Percentiles rank a stretch among this genome's conserved stretches.
Conservation (phyloP, 2,888 invertebrate species). For the Zhuqinia jingwanae region DNA sequence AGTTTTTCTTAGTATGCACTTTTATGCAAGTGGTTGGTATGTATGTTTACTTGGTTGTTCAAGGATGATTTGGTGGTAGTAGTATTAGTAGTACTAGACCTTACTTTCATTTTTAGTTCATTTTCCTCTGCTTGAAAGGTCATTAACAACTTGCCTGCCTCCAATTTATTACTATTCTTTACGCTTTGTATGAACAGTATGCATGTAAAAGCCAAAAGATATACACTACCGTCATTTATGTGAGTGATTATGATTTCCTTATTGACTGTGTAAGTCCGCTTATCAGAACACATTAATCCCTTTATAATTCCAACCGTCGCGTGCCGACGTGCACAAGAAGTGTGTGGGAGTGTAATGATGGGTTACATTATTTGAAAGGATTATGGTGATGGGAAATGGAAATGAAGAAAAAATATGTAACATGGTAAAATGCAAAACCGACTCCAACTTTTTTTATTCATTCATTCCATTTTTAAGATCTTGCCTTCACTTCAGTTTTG, state of each 20-base stretch:
- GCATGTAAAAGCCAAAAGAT: neutral
- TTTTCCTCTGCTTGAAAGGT: conserved; percentile 22
- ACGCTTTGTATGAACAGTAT: too few relatives aligned
- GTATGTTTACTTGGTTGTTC: neutral
- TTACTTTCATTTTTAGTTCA: neutral
- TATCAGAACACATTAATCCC: conserved; percentile 8
- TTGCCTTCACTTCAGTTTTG: too few relatives aligned
- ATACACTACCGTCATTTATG: neutral
- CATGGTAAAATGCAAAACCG: neutral
- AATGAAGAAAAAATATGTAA: too few relatives aligned
- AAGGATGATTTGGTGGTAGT: conserved; percentile 20
- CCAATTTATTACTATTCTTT: too few relatives aligned
- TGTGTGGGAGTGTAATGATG: neutral
- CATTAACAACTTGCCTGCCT: conserved; percentile 44
- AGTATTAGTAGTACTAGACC: too few relatives aligned
- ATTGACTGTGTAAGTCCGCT: neutral
- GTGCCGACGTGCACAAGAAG: too few relatives aligned
- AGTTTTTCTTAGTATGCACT: too few relatives aligned
- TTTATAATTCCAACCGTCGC: too few relatives aligned
- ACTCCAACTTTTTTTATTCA: neutral
- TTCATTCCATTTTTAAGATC: too few relatives aligned
- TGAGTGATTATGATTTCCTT: conserved; percentile 56
- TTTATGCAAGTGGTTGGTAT: too few relatives aligned
- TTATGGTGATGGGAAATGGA: neutral
- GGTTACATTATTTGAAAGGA: neutral